phyloP scores from a whole-genome alignment of 2,888 invertebrate species.

The Cantharis rufa region DNA sequence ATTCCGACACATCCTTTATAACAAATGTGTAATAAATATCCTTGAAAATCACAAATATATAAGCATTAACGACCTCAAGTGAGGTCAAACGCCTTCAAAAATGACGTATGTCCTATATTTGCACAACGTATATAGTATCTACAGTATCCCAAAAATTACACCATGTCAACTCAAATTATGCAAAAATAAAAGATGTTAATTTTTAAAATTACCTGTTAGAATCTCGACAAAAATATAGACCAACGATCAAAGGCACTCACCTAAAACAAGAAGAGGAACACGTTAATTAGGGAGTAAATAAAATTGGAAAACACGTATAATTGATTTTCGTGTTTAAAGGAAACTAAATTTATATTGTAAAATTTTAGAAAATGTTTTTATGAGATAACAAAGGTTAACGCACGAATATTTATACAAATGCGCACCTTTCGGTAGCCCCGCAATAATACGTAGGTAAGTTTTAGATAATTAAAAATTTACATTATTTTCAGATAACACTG shows the following conservation, averaged over 20 bases:
- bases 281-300: background rate
- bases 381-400: background rate
- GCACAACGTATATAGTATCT: background rate
- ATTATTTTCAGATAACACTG: background rate
- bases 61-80: conserved; percentile 15
- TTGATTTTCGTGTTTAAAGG: background rate
- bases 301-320: too few species aligned
- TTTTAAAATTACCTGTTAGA: background rate
- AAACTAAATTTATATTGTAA: background rate
- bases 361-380: background rate
- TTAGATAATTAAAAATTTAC: background rate
- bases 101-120: conserved; percentile 12
- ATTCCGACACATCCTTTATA: background rate
- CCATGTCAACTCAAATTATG: background rate
- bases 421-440: background rate
- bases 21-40: conserved; percentile 4
- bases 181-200: background rate
- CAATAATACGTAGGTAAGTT: conserved; percentile 13
- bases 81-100: conserved; percentile 12
- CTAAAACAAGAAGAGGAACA: background rate
- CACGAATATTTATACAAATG: background rate
- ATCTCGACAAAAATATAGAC: background rate
- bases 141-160: background rate
- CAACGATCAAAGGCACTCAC: background rate
- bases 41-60: conserved; percentile 7